Conservation (phyloP, 2,113 vertebrate genomes). For the Hoplias malabaricus region DNA sequence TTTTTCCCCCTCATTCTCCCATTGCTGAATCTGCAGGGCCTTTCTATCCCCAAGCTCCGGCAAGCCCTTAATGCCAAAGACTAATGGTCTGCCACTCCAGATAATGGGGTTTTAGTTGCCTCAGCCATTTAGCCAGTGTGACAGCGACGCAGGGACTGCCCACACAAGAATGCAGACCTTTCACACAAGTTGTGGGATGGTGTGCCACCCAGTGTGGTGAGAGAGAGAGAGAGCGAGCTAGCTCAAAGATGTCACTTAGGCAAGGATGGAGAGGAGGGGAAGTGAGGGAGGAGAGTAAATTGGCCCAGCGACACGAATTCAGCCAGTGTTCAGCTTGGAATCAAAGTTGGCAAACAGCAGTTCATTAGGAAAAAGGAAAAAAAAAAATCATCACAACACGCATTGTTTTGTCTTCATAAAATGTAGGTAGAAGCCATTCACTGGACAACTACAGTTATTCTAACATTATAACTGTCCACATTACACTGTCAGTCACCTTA, state of each 20-base stretch:
- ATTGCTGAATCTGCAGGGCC: slow-evolving; percentile 57
- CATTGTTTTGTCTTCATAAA: too few relatives aligned
- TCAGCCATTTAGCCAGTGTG: slow-evolving; percentile 46
- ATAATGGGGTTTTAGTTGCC: slow-evolving; percentile 60
- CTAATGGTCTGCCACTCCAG: slow-evolving; percentile 61
- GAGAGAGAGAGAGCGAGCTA: neutral
- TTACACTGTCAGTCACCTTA: too few relatives aligned
- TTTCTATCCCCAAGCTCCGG: slow-evolving; percentile 49
- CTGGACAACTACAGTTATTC: too few relatives aligned
- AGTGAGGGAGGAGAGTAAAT: neutral
- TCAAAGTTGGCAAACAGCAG: neutral
- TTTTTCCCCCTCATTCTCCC: slow-evolving; percentile 37
- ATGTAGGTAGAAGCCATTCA: too few relatives aligned
- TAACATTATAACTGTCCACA: too few relatives aligned
- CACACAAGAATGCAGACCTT: slow-evolving; percentile 64
- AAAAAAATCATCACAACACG: too few relatives aligned
- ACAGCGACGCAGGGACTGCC: slow-evolving; percentile 51
- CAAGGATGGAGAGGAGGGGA: neutral
- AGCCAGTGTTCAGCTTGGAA: neutral
- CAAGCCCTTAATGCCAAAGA: slow-evolving; percentile 57
- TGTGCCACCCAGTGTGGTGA: neutral
- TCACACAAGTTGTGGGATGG: slow-evolving; percentile 34
- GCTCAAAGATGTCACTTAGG: neutral
- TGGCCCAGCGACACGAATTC: neutral
- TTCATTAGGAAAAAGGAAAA: neutral